Base-by-base conservation (phyloP, 1,140 invertebrate species). In the Amphibalanus amphitrite region DNA sequence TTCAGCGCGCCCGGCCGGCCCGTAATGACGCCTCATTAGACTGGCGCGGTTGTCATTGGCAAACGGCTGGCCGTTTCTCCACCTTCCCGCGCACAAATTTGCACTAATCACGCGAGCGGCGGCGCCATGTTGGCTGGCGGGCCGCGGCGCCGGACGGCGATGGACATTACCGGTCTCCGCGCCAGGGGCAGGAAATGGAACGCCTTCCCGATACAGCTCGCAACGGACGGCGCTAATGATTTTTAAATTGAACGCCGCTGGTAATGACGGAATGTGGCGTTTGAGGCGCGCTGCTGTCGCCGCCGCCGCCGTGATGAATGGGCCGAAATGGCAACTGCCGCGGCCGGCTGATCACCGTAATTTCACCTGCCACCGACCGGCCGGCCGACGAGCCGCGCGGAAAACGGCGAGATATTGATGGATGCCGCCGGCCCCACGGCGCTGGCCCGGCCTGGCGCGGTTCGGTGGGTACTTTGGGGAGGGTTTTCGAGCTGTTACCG, bases 21-120 rank as follows among this genome's bases (percentile, higher is more conserved):
- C 47, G 47, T 59, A 59, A 59, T 59, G 47, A 59, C 47, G 47
- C 47, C 47, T 59, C 47, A 59, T 59, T 59, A 59, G 47, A 23
- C 47, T 23, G 20, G 47, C 47, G 13, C 47, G 6, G 47, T 59
- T 59, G 47, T 59, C 47, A 59, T 59, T 59, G 47, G 47, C 20
- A 59, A 59, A 59, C 47, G 1, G 47, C 6, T 20, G n/a, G 33
- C 47, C 47, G 47, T 59, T 59, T 59, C 47, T 59, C 47, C 47
- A 59, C 47, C 47, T 59, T 59, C 47, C 47, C 47, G 47, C 47
- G 47, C 47, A 59, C 47, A 59, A 59, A 59, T 59, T 59, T 59
- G 47, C 47, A 59, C 47, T 59, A 59, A 59, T 59, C 47, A 59
- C 47, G 47, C 10, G 47, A 59, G 47, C 47, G 47, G 47, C 47